Base-by-base conservation (phyloP, 2,797 vertebrate genomes). In the Melanogrammus aeglefinus region DNA sequence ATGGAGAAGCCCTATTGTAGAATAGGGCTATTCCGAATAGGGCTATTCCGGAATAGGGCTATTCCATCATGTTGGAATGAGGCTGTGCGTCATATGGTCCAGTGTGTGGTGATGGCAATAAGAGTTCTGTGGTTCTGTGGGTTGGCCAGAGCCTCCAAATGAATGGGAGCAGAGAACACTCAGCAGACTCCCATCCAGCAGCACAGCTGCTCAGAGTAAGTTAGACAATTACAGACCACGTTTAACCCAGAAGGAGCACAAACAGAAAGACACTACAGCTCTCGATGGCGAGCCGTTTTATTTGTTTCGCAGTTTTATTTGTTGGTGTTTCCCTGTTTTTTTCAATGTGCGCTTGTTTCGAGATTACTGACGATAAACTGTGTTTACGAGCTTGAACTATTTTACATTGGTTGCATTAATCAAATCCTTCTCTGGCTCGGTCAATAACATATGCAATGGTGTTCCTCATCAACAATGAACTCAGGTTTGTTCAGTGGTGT, bases 1-100 rank as follows among this genome's bases (percentile, higher is more conserved):
- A 85, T 81, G 73, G 79, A 90, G 85, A 80, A 80, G 75, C 80
- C 75, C 72, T 74, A 14, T 51, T 9, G 6, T 7, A 10, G 38
- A 39, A 39, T 10, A 39, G 38, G 38, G 38, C 51, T 57, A 57
- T 14, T 35, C 35, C 35, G 29, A n/a, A n/a, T n/a, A n/a, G n/a
- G n/a, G n/a, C 31, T 31, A 31, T 31, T 8, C 38, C 38, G 7
- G 38, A 38, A 38, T 8, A 38, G 38, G 38, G 38, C 51, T 57
- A 57, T 14, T 35, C 35, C 35, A 6, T 7, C 6, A 36, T 36
- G 7, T 10, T 1, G 38, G 38, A 39, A 39, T 39, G 9, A 10
- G 38, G 38, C 35, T 36, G 35, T 36, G 4, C 24, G 21, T 63
- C n/a, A 4, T 63, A 5, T n/a, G 63, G 8, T 35, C 69, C 77